Base-by-base conservation (phyloP, 2,888 invertebrate genomes). In the Griposia aprilina region DNA sequence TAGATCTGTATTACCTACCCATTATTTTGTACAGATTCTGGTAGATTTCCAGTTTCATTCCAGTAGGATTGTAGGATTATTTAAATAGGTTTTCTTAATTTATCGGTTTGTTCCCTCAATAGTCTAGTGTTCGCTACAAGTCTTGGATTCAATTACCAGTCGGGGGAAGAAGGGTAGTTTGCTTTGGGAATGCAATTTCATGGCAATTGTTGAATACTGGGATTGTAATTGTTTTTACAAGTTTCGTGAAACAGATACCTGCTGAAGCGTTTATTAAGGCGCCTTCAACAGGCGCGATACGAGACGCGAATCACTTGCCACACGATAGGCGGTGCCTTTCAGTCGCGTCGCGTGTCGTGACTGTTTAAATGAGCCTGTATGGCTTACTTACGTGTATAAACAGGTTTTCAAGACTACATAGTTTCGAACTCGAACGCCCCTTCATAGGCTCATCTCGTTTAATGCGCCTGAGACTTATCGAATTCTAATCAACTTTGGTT, bases 51-150 rank as follows among this genome's bases (percentile, higher is more conserved):
- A n/a, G 10, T 59, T 63, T 59, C 30, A 5, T 63, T 76, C 48
- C 15, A 80, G 30, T 26, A 45, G 30, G 41, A 66, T 52, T 30
- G 63, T 23, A 50, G 65, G 57, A 45, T 69, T 80, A 82, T 83
- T 77, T 59, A 36, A 65, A 69, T 69, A 50, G 60, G 60, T 63
- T n/a, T n/a, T 60, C 70, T 70, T 81, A 83, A 78, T 81, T 83
- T 83, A 83, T 81, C 60, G 36, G 55, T 41, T 70, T 7, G 55
- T 60, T 36, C 55, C 20, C 11, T 60, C 69, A 36, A 36, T 65
- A 36, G 30, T 63, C 15, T 65, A 68, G 57, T 60, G 57, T 68
- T 59, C 17, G 13, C 15, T 71, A 67, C 17, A 23, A 72, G 67
- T 57, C 15, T 59, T 36, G 8, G 20, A 71, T 83, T 81, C 78